These are phyloP conservation scores for Bostrychus sinensis DNA, from an alignment of 2,113 vertebrate species.

Conservation along the genomic window DNA sequence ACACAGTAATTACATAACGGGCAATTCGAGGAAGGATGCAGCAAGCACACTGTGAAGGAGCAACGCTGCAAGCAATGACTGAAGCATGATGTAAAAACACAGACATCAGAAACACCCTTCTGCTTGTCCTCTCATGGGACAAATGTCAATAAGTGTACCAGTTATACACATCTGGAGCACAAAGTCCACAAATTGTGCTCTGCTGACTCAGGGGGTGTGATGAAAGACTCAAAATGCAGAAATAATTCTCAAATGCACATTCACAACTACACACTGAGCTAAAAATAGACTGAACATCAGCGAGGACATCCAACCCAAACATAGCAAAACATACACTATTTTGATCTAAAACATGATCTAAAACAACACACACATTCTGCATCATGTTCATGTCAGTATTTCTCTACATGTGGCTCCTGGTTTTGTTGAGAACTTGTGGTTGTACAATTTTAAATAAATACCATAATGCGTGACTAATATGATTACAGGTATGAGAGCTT, in stretches of 20 bases:
- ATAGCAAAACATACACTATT: slow-evolving; percentile 1
- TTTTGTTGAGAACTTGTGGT: no score
- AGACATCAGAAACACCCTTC: neutral
- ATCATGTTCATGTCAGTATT: no score
- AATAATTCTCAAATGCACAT: slow-evolving; percentile 8
- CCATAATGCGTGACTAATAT: no score
- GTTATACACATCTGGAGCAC: slow-evolving; percentile 35
- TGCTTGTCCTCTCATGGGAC: slow-evolving; percentile 14
- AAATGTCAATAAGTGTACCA: slow-evolving; percentile 26
- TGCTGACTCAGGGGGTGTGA: slow-evolving; percentile 47
- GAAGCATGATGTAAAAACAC: neutral
- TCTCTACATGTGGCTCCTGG: no score
- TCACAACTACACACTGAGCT: slow-evolving; percentile 27
- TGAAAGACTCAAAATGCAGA: neutral
- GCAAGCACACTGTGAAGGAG: slow-evolving; percentile 18
- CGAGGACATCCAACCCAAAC: slow-evolving; percentile 24
- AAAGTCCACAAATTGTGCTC: slow-evolving; percentile 36
- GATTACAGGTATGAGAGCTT: no score
- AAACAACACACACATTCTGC: slow-evolving; percentile 2
- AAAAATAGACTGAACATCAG: slow-evolving; percentile 54
- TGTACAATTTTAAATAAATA: no score
- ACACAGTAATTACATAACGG: slow-evolving; percentile 62
- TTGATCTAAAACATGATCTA: neutral
- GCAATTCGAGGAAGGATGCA: slow-evolving; percentile 35
- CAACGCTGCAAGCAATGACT: neutral